These are phyloP conservation scores for Calameuta idolon DNA, from an alignment of 2,888 invertebrate species.

Conservation along the genomic window DNA sequence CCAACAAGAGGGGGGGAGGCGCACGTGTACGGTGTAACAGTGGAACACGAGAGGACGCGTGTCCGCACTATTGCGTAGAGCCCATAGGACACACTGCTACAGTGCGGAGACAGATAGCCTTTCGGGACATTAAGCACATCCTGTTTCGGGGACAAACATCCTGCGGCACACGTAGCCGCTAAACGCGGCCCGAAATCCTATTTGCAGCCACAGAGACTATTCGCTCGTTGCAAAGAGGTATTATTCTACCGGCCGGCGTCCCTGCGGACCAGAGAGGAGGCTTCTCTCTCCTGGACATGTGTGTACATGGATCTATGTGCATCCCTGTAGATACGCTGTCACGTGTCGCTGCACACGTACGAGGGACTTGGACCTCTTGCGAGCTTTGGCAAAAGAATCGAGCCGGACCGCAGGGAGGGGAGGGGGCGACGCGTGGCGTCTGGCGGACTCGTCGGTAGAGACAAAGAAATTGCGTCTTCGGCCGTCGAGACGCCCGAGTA, in stretches of 20 bases:
- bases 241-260: background rate
- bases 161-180: constrained; percentile 35
- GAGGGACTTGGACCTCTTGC: background rate
- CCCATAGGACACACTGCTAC: background rate
- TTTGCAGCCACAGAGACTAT: background rate
- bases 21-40: background rate
- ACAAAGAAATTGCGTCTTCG: background rate
- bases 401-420: too few species aligned
- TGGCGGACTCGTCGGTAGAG: background rate
- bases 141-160: constrained; percentile 56
- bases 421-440: too few species aligned
- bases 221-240: background rate
- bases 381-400: background rate
- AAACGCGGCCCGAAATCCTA: constrained; percentile 23
- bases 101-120: constrained; percentile 58
- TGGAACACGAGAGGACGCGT: background rate
- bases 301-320: too few species aligned
- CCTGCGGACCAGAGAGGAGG: background rate
- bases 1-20: background rate
- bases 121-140: constrained; percentile 60
- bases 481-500: background rate
- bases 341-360: background rate
- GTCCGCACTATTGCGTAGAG: background rate
- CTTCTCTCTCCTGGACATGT: background rate
- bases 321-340: background rate